Evolutionary conservation across 2,888 invertebrate species (phyloP).

Genomic region (Chrysina gloriosa): DNA sequence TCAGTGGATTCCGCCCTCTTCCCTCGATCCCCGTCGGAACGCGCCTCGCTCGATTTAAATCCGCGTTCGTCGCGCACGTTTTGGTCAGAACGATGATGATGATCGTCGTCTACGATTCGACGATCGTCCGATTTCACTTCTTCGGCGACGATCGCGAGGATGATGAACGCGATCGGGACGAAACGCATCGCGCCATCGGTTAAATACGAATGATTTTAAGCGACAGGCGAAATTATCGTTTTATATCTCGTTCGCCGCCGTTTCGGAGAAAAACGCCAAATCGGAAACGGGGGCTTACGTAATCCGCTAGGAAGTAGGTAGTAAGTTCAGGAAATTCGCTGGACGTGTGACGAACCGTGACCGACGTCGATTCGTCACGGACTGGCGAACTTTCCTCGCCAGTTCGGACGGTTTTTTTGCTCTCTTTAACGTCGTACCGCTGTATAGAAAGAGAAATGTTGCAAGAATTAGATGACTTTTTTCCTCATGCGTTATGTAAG

Average conservation of each 20-base stretch:
- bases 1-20: not conserved
- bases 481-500: too few relatives aligned
- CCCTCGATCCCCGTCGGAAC: not conserved
- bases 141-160: not conserved
- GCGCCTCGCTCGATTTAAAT: not conserved
- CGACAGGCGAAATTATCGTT: not conserved
- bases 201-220: not conserved
- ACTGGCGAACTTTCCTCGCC: too few relatives aligned
- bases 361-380: too few relatives aligned
- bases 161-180: not conserved
- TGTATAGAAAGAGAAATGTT: too few relatives aligned
- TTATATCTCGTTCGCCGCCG: slow-evolving; percentile 23
- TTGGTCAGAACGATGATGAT: not conserved
- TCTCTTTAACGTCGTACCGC: too few relatives aligned
- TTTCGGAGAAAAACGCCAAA: not conserved
- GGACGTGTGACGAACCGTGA: too few relatives aligned
- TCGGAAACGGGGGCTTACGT: slow-evolving; percentile 12
- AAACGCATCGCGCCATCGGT: not conserved
- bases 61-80: not conserved
- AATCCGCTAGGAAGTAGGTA: slow-evolving; percentile 3
- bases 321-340: not conserved
- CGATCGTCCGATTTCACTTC: not conserved
- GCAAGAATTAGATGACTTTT: too few relatives aligned
- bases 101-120: not conserved
- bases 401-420: too few relatives aligned